These are phyloP conservation scores for Eurypyga helias DNA, from an alignment of 2,113 vertebrate genomes.

Conservation along the genomic window DNA sequence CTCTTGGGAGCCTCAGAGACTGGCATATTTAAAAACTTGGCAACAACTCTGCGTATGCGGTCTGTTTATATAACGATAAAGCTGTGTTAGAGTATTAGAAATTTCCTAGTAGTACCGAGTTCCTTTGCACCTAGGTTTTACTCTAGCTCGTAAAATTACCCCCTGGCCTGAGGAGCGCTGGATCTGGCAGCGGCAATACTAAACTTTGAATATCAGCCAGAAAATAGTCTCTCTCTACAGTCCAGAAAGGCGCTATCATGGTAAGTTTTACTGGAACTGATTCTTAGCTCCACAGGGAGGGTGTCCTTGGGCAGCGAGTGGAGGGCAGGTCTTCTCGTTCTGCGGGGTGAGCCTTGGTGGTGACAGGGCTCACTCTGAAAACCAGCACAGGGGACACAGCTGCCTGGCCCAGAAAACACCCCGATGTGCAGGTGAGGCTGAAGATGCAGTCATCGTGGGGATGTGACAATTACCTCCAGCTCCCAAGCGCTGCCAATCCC, in stretches of 20 bases:
- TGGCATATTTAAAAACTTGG: background rate
- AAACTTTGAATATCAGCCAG: background rate
- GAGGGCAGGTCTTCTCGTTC: background rate
- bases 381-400: background rate
- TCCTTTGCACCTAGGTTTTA: background rate
- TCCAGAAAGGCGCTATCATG: background rate
- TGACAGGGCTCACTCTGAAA: background rate
- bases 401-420: background rate
- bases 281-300: background rate
- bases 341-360: background rate
- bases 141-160: background rate
- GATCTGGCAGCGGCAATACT: background rate
- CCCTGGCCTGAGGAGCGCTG: background rate
- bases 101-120: background rate
- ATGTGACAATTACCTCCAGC: background rate
- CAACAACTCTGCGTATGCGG: background rate
- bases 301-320: background rate
- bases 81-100: background rate
- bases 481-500: constrained; percentile 5
- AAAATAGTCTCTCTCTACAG: background rate
- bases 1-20: background rate
- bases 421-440: background rate
- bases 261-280: background rate
- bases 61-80: constrained; percentile 19
- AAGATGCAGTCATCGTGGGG: rapidly evolving